Evolutionary conservation across 2,888 invertebrate genomes (phyloP), one percentile per base, ranked within the genome.

Genomic region (Trichopria drosophilae): DNA sequence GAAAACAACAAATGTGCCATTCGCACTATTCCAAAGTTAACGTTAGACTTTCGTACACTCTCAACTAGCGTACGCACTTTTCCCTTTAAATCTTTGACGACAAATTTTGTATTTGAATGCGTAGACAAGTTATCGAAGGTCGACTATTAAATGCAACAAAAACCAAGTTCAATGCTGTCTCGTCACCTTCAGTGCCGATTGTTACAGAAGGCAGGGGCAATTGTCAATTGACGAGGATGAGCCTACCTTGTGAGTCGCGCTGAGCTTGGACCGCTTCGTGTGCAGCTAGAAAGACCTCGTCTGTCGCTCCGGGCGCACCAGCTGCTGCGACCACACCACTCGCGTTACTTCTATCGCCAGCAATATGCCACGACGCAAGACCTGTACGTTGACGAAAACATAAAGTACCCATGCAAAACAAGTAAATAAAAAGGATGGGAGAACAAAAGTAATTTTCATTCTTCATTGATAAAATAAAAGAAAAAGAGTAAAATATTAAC

Each of bases 231-330:
- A 71, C 69, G 72, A 75, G 71, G 73, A 73, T 78, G 79, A 79
- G 80, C 90, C 88, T 90, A 91, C 91, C 91, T 91, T 91, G 90
- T 77, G 89, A 87, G 81, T 91, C 91, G 80, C 90, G 84, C 78
- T 89, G 89, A 80, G 85, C 84, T 79, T 82, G 81, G 57, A 80
- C 82, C 70, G 82, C 81, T 76, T 88, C 90, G 80, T 87, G 89
- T 75, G 89, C 87, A 76, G 87, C 86, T 81, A 90, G 84, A 74
- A 85, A 85, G 72, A 89, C 85, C 82, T 91, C 90, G 72, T 91
- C 91, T 80, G 72, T 73, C 32, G 76, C 64, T 61, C 77, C 75
- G 3, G 73, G 69, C 45, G 68, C 69, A 50, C 74, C 73, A 31
- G 67, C 67, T 46, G 68, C 73, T 40, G 69, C 65, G 34, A 69